These are phyloP conservation scores for Polylopha cassiicola DNA, from an alignment of 2,888 invertebrate genomes.

Conservation along the genomic window DNA sequence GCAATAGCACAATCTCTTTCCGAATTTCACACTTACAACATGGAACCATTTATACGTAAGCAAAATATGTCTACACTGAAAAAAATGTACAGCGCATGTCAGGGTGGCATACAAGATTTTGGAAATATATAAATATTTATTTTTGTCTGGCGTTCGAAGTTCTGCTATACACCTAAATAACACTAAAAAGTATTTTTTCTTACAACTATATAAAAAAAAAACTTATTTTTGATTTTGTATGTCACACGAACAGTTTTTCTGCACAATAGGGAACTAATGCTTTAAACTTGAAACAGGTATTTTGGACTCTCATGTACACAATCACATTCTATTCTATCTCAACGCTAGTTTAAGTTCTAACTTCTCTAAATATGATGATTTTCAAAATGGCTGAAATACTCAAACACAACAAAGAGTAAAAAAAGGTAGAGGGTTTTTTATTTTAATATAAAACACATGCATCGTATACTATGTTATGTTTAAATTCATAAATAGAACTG, in stretches of 20 bases:
- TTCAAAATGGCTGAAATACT: constrained; percentile 16
- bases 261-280: constrained; percentile 70
- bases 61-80: constrained; percentile 35
- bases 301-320: constrained; percentile 66
- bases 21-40: constrained; percentile 39
- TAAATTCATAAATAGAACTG: too few relatives aligned
- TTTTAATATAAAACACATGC: too few relatives aligned
- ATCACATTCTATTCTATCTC: constrained; percentile 47
- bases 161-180: too few relatives aligned
- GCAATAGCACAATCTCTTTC: constrained; percentile 26
- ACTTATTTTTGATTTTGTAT: constrained; percentile 26
- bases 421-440: too few relatives aligned
- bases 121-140: background rate
- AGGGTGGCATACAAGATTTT: constrained; percentile 32
- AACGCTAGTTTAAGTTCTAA: constrained; percentile 51
- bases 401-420: too few relatives aligned
- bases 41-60: constrained; percentile 41
- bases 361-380: constrained; percentile 30
- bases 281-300: constrained; percentile 75
- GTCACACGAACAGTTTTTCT: constrained; percentile 41
- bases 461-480: too few relatives aligned
- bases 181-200: too few relatives aligned
- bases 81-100: constrained; percentile 34
- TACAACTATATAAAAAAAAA: background rate
- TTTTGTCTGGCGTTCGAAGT: too few relatives aligned